Evolutionary conservation across 2,888 invertebrate genomes (phyloP), one percentile per base, ranked within the genome.

Genomic region (Macrosoma leucophasiata): DNA sequence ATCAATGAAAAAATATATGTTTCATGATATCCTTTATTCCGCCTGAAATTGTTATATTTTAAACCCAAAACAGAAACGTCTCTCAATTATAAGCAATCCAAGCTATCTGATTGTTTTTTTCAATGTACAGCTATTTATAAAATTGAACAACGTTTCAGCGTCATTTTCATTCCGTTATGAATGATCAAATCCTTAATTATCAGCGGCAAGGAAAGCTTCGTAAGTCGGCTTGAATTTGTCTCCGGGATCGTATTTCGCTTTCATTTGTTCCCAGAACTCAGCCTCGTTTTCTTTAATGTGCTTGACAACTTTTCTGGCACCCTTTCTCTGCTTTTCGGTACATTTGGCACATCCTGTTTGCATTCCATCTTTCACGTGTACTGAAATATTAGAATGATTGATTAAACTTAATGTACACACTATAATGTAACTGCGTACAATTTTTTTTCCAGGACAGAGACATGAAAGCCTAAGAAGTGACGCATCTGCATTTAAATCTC

Each of bases 191-290:
- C 12, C 29, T 48, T 55, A 67, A 9, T 69, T 51, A 2, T 61
- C 46, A 3, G 43, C 31, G 1, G 29, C 41, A 19, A 52, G 48
- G 13, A 84, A 82, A 0, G 73, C 72, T 55, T 86, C 85, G 64
- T 91, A 93, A 41, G 76, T 87, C 36, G 71, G 71, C 50, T 85
- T 84, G 76, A 88, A 92, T 36, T 85, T 58, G 13, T 88, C 86
- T 1, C 86, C 81, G 8, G 90, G 90, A 61, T 94, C 93, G 62
- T 88, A 93, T 69, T 91, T 91, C 20, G 65, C 74, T 53, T 89
- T 85, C 21, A 94, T 63, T 35, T 87, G 73, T 21, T 87, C 86
- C 89, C 90, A 94, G 58, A 86, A 81, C 0, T 86, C 84, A 0
- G 81, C 81, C 57, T 90, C 90, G 21, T 91, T 85, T 10, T 88